phyloP scores from a whole-genome alignment of 2,113 vertebrate species.

The Elephantulus edwardii region DNA sequence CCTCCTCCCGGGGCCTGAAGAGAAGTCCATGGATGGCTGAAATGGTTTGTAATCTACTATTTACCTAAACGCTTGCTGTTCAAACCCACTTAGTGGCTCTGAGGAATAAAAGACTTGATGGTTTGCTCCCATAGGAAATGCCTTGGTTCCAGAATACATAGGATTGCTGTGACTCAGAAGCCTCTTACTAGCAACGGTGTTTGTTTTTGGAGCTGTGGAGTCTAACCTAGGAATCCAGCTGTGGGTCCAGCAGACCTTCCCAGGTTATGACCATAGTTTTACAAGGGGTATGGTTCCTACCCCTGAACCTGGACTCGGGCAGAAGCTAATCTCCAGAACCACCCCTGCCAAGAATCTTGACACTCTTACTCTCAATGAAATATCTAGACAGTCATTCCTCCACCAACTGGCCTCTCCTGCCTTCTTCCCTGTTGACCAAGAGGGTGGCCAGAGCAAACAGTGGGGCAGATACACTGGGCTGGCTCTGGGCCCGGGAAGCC shows the following conservation, averaged over 20 bases:
- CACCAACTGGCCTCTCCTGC: not conserved
- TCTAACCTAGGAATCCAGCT: not conserved
- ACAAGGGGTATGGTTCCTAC: not conserved
- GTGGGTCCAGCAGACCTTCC: not conserved
- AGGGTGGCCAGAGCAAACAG: slow-evolving; percentile 60
- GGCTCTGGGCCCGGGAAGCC: slow-evolving; percentile 43
- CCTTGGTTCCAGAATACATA: not conserved
- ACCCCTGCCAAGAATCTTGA: not conserved
- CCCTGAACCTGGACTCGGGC: not conserved
- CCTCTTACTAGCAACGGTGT: not conserved
- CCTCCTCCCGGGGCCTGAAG: not conserved
- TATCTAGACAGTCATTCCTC: not conserved
- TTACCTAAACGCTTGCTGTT: not conserved
- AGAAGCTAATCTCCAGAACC: not conserved
- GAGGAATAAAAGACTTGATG: not conserved
- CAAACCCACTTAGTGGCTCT: not conserved
- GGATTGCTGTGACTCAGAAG: not conserved
- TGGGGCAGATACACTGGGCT: slow-evolving; percentile 13
- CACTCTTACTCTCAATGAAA: not conserved
- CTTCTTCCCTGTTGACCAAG: slow-evolving; percentile 64
- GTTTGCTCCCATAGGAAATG: not conserved
- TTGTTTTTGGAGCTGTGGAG: not conserved
- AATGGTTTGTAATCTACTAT: not conserved
- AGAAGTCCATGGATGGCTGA: not conserved
- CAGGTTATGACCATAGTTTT: not conserved